phyloP scores from a whole-genome alignment of 1,140 invertebrate species.

The Thaumatotibia leucotreta region DNA sequence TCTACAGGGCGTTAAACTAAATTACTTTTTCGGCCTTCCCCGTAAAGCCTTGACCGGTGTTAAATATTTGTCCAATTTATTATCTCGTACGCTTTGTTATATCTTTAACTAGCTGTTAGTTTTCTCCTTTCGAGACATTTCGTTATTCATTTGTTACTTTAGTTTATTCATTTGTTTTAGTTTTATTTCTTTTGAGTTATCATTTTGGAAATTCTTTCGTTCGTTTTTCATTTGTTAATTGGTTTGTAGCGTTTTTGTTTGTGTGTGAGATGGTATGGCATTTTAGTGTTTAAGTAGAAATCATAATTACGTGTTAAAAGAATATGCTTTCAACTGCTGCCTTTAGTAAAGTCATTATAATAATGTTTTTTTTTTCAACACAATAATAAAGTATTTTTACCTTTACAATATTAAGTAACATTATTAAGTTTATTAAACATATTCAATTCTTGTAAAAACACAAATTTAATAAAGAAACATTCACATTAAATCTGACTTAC shows the following conservation, averaged over 20 bases:
- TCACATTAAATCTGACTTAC: too few species aligned
- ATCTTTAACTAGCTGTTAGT: constrained; percentile 1
- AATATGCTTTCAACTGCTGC: too few species aligned
- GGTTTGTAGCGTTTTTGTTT: not conserved
- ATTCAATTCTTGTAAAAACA: too few species aligned
- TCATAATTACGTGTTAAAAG: too few species aligned
- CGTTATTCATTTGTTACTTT: not conserved
- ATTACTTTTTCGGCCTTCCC: constrained; percentile 11
- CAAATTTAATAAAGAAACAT: too few species aligned
- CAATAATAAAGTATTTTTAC: too few species aligned
- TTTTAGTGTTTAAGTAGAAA: too few species aligned
- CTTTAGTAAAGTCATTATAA: too few species aligned
- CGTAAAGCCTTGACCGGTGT: constrained; percentile 6
- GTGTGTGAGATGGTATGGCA: not conserved
- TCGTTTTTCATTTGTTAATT: not conserved
- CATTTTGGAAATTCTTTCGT: not conserved
- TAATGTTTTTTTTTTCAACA: too few species aligned
- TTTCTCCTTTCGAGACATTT: not conserved
- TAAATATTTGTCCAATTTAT: constrained; percentile 12
- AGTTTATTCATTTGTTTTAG: not conserved
- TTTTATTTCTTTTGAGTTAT: not conserved
- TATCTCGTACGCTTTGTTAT: not conserved
- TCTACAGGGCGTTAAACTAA: constrained; percentile 9
- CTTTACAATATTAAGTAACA: too few species aligned
- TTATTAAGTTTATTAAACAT: too few species aligned